phyloP scores from a whole-genome alignment of 2,797 vertebrate genomes.

The Harpagifer antarcticus region DNA sequence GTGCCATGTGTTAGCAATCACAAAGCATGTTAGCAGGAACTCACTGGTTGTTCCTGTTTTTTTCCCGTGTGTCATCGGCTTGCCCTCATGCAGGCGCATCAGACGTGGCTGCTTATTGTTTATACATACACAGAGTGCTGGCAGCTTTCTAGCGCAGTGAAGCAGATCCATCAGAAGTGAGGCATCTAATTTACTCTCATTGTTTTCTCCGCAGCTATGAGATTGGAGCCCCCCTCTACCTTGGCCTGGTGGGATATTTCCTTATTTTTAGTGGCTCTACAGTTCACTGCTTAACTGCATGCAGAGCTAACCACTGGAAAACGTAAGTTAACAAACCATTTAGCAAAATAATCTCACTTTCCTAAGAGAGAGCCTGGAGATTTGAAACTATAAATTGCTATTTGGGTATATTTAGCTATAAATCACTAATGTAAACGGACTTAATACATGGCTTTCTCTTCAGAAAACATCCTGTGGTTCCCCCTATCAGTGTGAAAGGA shows the following conservation, averaged over 20 bases:
- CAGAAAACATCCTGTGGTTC: background rate
- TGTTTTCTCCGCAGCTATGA: constrained; percentile 37
- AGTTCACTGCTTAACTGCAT: constrained; percentile 29
- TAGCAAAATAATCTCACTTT: background rate
- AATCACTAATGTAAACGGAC: background rate
- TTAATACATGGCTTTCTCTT: background rate
- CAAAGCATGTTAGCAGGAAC: background rate
- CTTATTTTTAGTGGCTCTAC: constrained; percentile 44
- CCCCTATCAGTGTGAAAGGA: background rate
- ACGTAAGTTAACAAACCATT: constrained; percentile 23
- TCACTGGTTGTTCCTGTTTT: constrained; percentile 19
- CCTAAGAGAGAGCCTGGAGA: background rate
- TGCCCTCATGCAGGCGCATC: constrained; percentile 52
- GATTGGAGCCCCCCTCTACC: constrained; percentile 44
- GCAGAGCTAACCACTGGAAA: constrained; percentile 6
- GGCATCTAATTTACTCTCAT: background rate
- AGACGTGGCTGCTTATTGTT: constrained; percentile 56
- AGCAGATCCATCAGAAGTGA: constrained; percentile 57
- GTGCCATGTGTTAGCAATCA: background rate
- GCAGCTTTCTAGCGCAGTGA: constrained; percentile 50
- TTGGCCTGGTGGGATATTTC: constrained; percentile 46
- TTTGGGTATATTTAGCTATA: background rate
- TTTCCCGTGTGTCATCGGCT: constrained; percentile 6
- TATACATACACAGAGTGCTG: constrained; percentile 66
- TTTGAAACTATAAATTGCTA: background rate